These are phyloP conservation scores for Enteromius paludinosus DNA, from an alignment of 2,797 vertebrate genomes.

Conservation along the genomic window DNA sequence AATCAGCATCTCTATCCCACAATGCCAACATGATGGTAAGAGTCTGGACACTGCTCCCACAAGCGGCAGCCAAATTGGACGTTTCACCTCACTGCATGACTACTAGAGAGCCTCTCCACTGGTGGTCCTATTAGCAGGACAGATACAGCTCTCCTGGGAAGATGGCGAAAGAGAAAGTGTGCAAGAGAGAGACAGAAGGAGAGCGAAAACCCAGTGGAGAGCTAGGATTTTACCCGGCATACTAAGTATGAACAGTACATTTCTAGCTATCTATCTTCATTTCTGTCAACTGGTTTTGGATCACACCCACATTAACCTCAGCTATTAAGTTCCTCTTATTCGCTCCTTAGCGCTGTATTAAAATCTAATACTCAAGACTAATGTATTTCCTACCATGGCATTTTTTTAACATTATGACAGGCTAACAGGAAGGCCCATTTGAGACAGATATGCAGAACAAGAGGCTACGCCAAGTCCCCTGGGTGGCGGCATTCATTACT, in stretches of 20 bases:
- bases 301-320: slow-evolving; percentile 49
- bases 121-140: slow-evolving; percentile 69
- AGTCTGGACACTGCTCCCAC: slow-evolving; percentile 18
- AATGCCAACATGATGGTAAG: slow-evolving; percentile 30
- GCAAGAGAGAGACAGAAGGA: slow-evolving; percentile 2
- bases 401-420: slow-evolving; percentile 37
- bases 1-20: slow-evolving; percentile 50
- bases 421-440: slow-evolving; percentile 28
- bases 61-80: slow-evolving; percentile 43
- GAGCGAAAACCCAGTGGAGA: not conserved
- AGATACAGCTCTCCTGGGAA: slow-evolving; percentile 71
- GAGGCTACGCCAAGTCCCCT: slow-evolving; percentile 33
- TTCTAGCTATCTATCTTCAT: slow-evolving; percentile 45
- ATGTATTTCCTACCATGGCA: slow-evolving; percentile 35
- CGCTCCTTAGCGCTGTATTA: slow-evolving; percentile 46
- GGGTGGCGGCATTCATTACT: slow-evolving; percentile 31
- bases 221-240: slow-evolving; percentile 4
- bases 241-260: slow-evolving; percentile 14
- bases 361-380: slow-evolving; percentile 48
- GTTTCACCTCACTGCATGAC: slow-evolving; percentile 58
- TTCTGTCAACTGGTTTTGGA: slow-evolving; percentile 46
- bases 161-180: slow-evolving; percentile 55
- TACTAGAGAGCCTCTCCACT: slow-evolving; percentile 57
- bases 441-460: slow-evolving; percentile 40
- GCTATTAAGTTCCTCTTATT: slow-evolving; percentile 49